Base-by-base conservation (phyloP, 2,888 invertebrate genomes). In the Drosophila emarginata region DNA sequence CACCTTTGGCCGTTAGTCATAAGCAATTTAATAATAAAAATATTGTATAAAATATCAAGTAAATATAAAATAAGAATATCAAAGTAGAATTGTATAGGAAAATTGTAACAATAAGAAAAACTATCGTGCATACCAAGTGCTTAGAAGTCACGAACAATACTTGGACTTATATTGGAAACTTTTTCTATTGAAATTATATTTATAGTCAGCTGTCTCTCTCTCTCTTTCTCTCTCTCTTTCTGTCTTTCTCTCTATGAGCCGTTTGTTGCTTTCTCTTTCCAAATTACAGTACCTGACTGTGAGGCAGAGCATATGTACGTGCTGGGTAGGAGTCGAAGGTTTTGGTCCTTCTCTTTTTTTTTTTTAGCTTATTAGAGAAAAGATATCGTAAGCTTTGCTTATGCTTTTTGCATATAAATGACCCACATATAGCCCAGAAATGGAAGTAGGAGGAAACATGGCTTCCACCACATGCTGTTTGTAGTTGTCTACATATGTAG, bases 361-460 rank as follows among this genome's bases (percentile, higher is more conserved):
- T 45, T 21, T 45, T 45, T 45, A 61, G 76, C 85, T 81, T 81
- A 84, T 84, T 84, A 84, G 65, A 81, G 69, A 53, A 71, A 73
- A 54, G 77, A 77, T 83, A 72, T 77, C 77, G 80, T 61, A 70
- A 77, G 77, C 72, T 63, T 76, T 78, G 85, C 69, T 76, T 73
- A 79, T 82, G 86, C 79, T 83, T 85, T 82, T 86, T 85, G 82
- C 86, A 85, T 82, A 85, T 80, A 82, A 82, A 82, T 85, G 86
- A 74, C 80, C 72, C 77, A 72, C 72, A 84, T 79, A 70, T 73
- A 77, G 67, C 28, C 21, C 18, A 45, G 21, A 21, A 45, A 11
- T 21, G 21, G 45, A 4, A 45, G 45, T 11, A 11, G 45, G 45
- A 45, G 52, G 45, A 28, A 26, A 56, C 52, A 28, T 23, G 52